These are phyloP conservation scores for Anastatus disparis DNA, from an alignment of 1,140 invertebrate species.

Conservation along the genomic window DNA sequence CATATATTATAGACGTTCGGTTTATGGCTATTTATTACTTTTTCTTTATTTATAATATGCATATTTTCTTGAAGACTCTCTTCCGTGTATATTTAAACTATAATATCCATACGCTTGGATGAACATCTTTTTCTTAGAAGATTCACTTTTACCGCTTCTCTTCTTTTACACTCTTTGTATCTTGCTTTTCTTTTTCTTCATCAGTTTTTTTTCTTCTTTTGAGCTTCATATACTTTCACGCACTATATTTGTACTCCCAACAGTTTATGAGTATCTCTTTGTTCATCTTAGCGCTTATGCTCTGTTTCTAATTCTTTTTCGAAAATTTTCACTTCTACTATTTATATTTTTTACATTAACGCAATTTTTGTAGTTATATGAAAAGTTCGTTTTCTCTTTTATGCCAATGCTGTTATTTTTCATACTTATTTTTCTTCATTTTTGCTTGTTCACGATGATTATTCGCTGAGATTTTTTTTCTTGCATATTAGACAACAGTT, in stretches of 20 bases:
- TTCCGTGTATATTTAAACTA: constrained; percentile 29
- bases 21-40: neutral
- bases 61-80: constrained; percentile 15
- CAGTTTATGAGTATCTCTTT: constrained; percentile 31
- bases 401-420: no score
- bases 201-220: constrained; percentile 26
- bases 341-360: no score
- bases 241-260: constrained; percentile 36
- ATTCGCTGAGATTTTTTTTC: no score
- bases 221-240: neutral
- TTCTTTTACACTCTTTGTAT: neutral
- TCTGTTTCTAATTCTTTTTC: neutral
- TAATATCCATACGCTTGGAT: neutral
- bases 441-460: neutral
- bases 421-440: neutral
- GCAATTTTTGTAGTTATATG: no score
- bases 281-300: constrained; percentile 19
- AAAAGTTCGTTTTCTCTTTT: no score
- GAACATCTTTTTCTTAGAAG: constrained; percentile 24
- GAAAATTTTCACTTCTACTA: constrained; percentile 22
- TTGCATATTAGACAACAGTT: no score
- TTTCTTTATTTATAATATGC: neutral
- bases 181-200: constrained; percentile 23
- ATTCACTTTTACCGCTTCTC: neutral
- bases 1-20: no score